These are phyloP conservation scores for Eremobia ochroleuca DNA, from an alignment of 2,888 invertebrate species.

Conservation along the genomic window DNA sequence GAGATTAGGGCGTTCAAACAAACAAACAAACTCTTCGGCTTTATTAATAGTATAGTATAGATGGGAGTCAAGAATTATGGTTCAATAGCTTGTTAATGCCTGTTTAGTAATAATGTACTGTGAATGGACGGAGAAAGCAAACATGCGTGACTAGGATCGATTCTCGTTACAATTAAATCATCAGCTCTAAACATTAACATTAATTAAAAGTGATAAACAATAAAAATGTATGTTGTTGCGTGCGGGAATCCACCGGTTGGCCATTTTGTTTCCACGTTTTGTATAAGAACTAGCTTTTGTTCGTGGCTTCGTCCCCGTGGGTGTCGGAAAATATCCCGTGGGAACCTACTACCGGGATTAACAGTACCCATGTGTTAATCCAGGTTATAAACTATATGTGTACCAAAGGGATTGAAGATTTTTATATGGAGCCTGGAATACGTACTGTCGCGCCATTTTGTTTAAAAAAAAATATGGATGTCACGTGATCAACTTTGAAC, in stretches of 20 bases:
- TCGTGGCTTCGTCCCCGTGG: neutral
- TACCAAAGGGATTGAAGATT: neutral
- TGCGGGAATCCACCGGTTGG: conserved; percentile 56
- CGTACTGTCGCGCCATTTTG: neutral
- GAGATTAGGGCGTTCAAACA: too few species aligned
- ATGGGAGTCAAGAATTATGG: neutral
- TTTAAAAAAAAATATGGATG: neutral
- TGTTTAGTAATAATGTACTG: conserved; percentile 2
- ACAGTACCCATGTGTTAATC: neutral
- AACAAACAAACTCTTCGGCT: too few species aligned
- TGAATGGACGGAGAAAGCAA: conserved; percentile 67
- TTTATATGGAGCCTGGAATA: neutral
- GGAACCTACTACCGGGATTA: neutral
- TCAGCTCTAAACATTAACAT: conserved; percentile 70
- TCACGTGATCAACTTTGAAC: neutral
- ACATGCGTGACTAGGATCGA: conserved; percentile 72
- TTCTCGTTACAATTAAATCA: conserved; percentile 70
- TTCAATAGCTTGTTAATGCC: neutral
- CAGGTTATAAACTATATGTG: neutral
- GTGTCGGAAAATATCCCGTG: neutral
- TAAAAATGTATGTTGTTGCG: conserved; percentile 58
- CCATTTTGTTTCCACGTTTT: conserved; percentile 50
- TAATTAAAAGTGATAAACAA: conserved; percentile 72
- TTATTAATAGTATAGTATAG: too few species aligned
- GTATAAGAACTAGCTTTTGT: conserved; percentile 5